Evolutionary conservation across 2,113 vertebrate genomes (phyloP).

Genomic region (Danio rerio): DNA sequence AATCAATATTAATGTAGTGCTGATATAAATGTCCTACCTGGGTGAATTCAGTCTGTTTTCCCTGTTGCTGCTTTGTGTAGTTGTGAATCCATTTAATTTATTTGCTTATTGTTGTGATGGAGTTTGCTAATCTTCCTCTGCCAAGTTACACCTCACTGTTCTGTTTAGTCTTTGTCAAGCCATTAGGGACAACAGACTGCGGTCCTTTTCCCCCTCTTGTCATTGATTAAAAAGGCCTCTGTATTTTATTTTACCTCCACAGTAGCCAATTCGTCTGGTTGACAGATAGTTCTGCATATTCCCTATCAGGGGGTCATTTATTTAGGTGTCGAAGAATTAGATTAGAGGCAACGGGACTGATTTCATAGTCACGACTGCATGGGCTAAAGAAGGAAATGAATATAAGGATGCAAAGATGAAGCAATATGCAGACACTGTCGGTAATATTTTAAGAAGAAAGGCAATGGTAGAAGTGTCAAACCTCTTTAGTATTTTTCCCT

Average conservation of each 20-base stretch:
- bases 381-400: not conserved
- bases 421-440: not conserved
- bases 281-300: conserved; percentile 71
- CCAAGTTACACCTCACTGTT: conserved; percentile 23
- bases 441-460: not conserved
- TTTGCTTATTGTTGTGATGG: conserved; percentile 21
- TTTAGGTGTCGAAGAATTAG: conserved; percentile 69
- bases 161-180: conserved; percentile 43
- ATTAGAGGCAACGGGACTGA: conserved; percentile 63
- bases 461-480: not conserved
- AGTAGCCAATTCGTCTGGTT: conserved; percentile 65
- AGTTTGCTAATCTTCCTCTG: conserved; percentile 36
- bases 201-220: conserved; percentile 40
- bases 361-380: conserved; percentile 30
- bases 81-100: not conserved
- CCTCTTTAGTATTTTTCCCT: too few species aligned
- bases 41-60: not conserved
- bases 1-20: too few species aligned
- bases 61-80: not conserved
- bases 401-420: not conserved
- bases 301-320: conserved; percentile 69
- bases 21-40: not conserved
- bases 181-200: conserved; percentile 34
- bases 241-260: conserved; percentile 67
- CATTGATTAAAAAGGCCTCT: conserved; percentile 69